A percentile compares a stretch with the other conserved stretches of the same genome.
These are phyloP conservation scores for Turritopsis rubra DNA, from an alignment of 30 jellyfish, hydroid and myxozoan species.

Conservation along the genomic window DNA sequence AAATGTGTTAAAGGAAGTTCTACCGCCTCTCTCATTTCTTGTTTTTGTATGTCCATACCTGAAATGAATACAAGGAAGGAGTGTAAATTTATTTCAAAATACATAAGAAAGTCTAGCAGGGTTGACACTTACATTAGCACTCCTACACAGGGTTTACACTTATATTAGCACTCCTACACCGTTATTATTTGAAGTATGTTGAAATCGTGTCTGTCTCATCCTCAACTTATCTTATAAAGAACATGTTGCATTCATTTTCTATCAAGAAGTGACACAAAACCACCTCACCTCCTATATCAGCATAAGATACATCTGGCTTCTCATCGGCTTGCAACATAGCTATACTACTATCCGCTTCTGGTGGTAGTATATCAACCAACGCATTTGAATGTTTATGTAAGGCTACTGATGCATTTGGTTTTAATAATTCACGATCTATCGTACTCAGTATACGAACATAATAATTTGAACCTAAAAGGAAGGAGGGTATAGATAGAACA, in stretches of 20 bases:
- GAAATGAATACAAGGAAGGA: background rate
- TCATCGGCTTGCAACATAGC: constrained; percentile 85
- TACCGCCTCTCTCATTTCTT: constrained; percentile 96
- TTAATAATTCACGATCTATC: constrained; percentile 78
- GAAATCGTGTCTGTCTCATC: too few species aligned
- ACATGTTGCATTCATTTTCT: too few species aligned
- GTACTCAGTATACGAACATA: constrained; percentile 90
- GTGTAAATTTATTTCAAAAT: too few species aligned
- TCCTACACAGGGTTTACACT: too few species aligned
- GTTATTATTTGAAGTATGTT: too few species aligned
- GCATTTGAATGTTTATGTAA: constrained; percentile 94
- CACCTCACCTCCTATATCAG: constrained; percentile 98
- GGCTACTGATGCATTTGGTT: constrained; percentile 99
- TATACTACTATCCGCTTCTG: constrained; percentile 97
- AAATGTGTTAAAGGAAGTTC: constrained; percentile 92
- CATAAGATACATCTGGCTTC: constrained; percentile 84
- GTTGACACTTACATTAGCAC: too few species aligned
- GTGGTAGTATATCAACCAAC: constrained; percentile 87
- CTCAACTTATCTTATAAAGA: too few species aligned
- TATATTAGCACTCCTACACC: too few species aligned
- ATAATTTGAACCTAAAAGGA: constrained; percentile 69
- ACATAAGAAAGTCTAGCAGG: too few species aligned
- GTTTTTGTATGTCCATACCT: constrained; percentile 97
- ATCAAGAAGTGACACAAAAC: too few species aligned
- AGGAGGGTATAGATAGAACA: background rate